These are phyloP conservation scores for Stramonita haemastoma DNA, from an alignment of 2,888 invertebrate genomes.

Conservation along the genomic window DNA sequence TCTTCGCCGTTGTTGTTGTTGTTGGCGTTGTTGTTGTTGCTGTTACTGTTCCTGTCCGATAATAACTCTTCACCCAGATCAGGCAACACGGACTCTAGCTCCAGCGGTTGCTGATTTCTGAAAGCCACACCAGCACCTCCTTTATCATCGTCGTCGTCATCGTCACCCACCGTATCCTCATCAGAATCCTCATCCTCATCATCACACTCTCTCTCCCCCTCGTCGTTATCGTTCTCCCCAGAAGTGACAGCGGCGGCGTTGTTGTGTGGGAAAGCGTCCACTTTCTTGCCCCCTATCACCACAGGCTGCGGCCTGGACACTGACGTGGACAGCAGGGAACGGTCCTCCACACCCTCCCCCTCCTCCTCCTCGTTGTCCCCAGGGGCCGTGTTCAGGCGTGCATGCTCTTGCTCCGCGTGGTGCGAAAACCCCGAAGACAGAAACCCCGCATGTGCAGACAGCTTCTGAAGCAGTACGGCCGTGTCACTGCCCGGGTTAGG, in stretches of 20 bases:
- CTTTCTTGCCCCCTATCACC: slow-evolving; percentile 35
- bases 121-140: too few species aligned
- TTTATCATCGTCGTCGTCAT: background rate
- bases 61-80: background rate
- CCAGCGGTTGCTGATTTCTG: too few species aligned
- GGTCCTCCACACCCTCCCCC: background rate
- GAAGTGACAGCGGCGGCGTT: background rate
- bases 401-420: background rate
- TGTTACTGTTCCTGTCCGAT: background rate
- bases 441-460: slow-evolving; percentile 46
- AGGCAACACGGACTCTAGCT: background rate
- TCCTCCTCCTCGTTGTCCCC: background rate
- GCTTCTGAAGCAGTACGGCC: slow-evolving; percentile 46
- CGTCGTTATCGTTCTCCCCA: background rate
- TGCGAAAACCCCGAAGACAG: slow-evolving; percentile 38
- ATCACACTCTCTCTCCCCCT: slow-evolving; percentile 25
- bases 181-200: slow-evolving; percentile 45
- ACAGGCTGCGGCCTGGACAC: slow-evolving; percentile 29
- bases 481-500: slow-evolving; percentile 44
- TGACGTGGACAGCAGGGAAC: background rate
- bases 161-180: slow-evolving; percentile 38
- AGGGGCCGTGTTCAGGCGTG: background rate
- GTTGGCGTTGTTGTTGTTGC: slow-evolving; percentile 41
- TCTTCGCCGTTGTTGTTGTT: slow-evolving; percentile 3
- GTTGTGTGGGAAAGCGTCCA: background rate